Base-by-base conservation (phyloP, 1,140 invertebrate genomes). In the Penaeus vannamei region DNA sequence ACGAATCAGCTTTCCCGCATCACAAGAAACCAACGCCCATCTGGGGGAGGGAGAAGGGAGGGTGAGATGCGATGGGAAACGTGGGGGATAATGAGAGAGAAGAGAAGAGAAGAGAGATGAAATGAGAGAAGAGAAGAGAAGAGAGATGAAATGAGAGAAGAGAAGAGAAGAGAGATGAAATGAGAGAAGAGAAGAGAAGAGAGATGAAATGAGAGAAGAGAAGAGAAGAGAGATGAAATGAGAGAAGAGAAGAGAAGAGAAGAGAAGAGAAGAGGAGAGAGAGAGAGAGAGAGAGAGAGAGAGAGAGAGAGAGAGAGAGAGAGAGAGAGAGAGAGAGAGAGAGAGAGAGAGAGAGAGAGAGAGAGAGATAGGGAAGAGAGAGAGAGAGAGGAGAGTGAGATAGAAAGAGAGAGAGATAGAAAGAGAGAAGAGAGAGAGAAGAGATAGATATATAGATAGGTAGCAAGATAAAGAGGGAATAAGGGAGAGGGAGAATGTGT, bases 21-120 rank as follows among this genome's bases (percentile, higher is more conserved):
- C 72, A 76, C 29, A 76, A 29, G 72, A 76, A 76, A 76, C 72
- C 72, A 36, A 32, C 72, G 72, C 42, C 72, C 72, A 76, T 76
- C 72, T 76, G 29, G 14, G 42, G 29, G 10, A 29, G n/a, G 26
- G 32, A 76, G 19, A 17, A 29, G 69, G 8, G 26, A 19, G 26
- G 1, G 36, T 29, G 69, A 72, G 26, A 26, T 12, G 10, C 1
- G 12, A 4, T 23, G 26, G 4, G 22, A 72, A 14, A 72, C 20
- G 32, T 72, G 4, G 14, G 17, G 69, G 19, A 36, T 12, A 76
- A 7, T 29, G 29, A 76, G 29, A 76, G n/a, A 0, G 8, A 76
- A 7, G 8, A 7, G 32, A 5, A 26, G 20, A 76, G 20, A 32
- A 14, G 42, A 76, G n/a, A 14, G 26, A 32, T 0, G 4, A 23